These are phyloP conservation scores for Dascyllus trimaculatus DNA, from an alignment of 2,113 vertebrate species.

Conservation along the genomic window DNA sequence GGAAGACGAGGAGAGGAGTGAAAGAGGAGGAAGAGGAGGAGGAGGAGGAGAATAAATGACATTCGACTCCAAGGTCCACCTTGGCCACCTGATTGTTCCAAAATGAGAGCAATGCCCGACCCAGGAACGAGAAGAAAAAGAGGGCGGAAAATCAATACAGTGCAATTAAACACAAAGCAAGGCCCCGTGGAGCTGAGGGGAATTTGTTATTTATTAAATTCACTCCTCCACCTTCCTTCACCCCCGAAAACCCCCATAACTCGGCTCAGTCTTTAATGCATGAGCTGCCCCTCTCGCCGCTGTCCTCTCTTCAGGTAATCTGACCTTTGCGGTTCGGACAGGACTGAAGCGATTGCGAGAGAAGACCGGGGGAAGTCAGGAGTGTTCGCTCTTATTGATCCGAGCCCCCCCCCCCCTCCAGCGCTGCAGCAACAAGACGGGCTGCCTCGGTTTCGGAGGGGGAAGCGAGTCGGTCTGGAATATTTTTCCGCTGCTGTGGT, in stretches of 20 bases:
- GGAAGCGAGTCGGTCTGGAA: constrained; percentile 7
- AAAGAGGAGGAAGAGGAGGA: neutral
- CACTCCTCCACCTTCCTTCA: constrained; percentile 68
- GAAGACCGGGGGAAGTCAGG: constrained; percentile 66
- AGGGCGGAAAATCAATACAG: constrained; percentile 84
- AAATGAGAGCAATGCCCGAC: constrained; percentile 79
- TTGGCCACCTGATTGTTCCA: constrained; percentile 83
- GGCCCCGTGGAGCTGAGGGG: constrained; percentile 76
- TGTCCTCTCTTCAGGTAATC: constrained; percentile 70
- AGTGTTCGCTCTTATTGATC: constrained; percentile 67
- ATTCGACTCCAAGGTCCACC: constrained; percentile 73
- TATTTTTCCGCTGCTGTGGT: constrained; percentile 2
- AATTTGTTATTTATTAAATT: constrained; percentile 85
- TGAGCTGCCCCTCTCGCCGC: constrained; percentile 59
- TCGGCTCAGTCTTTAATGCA: constrained; percentile 70
- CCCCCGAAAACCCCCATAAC: constrained; percentile 58
- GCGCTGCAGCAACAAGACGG: constrained; percentile 33
- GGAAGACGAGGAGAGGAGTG: constrained; percentile 23
- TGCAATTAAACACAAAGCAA: constrained; percentile 85
- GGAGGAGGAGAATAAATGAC: constrained; percentile 66
- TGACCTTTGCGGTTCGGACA: constrained; percentile 73
- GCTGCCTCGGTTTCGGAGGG: constrained; percentile 41
- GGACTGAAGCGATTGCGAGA: constrained; percentile 66
- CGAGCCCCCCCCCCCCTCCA: constrained; percentile 25
- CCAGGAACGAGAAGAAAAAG: constrained; percentile 66